Evolutionary conservation across 2,113 vertebrate species (phyloP), one percentile per base, ranked within the genome.

Genomic region (Ammodytes dubius): DNA sequence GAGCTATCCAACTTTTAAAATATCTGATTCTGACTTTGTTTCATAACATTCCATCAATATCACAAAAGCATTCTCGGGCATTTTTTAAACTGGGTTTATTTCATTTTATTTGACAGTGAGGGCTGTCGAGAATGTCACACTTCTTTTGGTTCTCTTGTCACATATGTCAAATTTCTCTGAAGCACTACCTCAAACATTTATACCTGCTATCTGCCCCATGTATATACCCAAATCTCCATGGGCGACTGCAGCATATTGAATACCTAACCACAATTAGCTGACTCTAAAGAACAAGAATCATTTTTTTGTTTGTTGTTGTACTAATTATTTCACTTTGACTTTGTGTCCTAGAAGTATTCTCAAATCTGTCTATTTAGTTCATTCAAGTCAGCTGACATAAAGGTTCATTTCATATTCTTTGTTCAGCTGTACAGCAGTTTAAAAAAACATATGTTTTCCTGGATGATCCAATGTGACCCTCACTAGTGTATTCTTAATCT

Each of bases 161-260:
- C 19, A 70, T 6, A 66, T 66, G 79, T 82, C 74, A 74, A 8
- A 74, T 74, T 56, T 86, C 46, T 81, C 64, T 52, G 43, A 61
- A 35, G 68, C 74, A 11, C 64, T 13, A 56, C 66, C 79, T 82
- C 70, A 79, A 75, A 82, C 75, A 82, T 86, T 82, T 74, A 79
- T 70, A 74, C 64, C 70, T 70, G 84, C 74, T 59, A 54, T 66
- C 60, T 54, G 40, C 64, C 46, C 60, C 54, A 68, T 61, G 61
- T 56, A 72, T 59, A 50, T 64, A 27, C 49, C 68, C 46, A 19
- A 43, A 56, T 75, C 70, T 27, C 74, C 47, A 63, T 63, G 63
- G 27, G 81, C 45, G 61, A 68, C 54, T 63, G 50, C 14, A 49
- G 40, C 4, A 7, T 27, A 61, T 3, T 47, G 37, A 42, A 47